phyloP scores from a whole-genome alignment of 2,888 invertebrate genomes.

The Antitype chi region DNA sequence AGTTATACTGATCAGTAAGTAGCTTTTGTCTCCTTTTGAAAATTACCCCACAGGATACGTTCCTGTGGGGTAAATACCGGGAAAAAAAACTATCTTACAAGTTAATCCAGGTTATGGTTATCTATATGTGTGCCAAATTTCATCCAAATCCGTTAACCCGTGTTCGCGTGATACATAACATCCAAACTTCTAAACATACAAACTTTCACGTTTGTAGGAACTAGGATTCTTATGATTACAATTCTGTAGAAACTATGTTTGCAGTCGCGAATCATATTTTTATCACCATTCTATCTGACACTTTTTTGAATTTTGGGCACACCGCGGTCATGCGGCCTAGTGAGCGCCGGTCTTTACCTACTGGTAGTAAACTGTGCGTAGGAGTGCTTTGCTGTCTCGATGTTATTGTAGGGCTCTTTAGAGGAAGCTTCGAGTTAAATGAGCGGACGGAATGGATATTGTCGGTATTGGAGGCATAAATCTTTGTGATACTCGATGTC shows the following conservation, averaged over 20 bases:
- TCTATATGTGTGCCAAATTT: too few relatives aligned
- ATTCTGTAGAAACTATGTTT: not conserved
- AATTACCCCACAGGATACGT: too few relatives aligned
- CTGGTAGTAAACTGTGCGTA: conserved; percentile 48
- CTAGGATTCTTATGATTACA: not conserved
- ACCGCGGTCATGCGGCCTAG: not conserved
- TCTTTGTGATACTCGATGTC: conserved; percentile 1
- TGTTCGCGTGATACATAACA: too few relatives aligned
- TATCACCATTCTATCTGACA: not conserved
- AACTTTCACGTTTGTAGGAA: too few relatives aligned
- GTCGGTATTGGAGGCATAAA: conserved; percentile 27
- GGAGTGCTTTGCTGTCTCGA: conserved; percentile 50
- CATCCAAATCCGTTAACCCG: too few relatives aligned
- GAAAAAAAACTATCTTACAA: too few relatives aligned
- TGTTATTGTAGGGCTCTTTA: conserved; percentile 43
- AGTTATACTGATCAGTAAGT: not conserved
- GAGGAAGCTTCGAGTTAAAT: conserved; percentile 47
- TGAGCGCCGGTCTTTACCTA: conserved; percentile 12
- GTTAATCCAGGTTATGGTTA: too few relatives aligned
- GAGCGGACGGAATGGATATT: conserved; percentile 24
- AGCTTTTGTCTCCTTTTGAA: too few relatives aligned
- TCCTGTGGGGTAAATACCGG: too few relatives aligned
- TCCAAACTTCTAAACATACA: too few relatives aligned
- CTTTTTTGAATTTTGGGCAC: not conserved
- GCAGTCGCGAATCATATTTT: not conserved